Percentiles rank a stretch among this genome's conserved stretches.
These are phyloP conservation scores for Bacillus rossius DNA, from an alignment of 1,140 invertebrate genomes.

Conservation along the genomic window DNA sequence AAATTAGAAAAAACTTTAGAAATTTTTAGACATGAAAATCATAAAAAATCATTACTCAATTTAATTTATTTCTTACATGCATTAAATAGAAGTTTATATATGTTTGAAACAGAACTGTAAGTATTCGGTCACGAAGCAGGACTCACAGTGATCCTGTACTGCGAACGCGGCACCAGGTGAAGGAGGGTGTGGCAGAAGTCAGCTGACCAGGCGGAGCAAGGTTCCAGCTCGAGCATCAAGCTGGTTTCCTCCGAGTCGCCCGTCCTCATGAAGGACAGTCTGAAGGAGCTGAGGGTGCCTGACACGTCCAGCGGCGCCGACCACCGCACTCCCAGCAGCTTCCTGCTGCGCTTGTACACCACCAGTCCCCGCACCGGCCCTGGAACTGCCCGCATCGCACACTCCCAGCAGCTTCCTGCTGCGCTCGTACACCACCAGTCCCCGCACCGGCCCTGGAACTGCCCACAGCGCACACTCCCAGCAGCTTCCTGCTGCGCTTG, in stretches of 20 bases:
- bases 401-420: too few species aligned
- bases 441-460: too few species aligned
- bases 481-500: too few species aligned
- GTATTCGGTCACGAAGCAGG: not conserved
- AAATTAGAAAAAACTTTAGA: too few species aligned
- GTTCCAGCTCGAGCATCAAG: not conserved
- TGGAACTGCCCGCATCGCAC: slow-evolving; percentile 10
- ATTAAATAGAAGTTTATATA: too few species aligned
- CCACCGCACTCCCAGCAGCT: slow-evolving; percentile 15
- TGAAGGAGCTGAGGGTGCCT: slow-evolving; percentile 7
- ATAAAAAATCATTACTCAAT: too few species aligned
- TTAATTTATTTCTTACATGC: too few species aligned
- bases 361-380: slow-evolving; percentile 8
- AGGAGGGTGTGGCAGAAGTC: slow-evolving; percentile 9
- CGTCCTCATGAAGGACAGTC: not conserved
- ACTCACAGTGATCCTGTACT: slow-evolving; percentile 9
- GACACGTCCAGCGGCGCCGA: not conserved
- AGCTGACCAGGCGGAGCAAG: slow-evolving; percentile 7
- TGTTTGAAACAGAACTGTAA: too few species aligned
- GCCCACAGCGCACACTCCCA: too few species aligned
- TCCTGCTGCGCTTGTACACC: slow-evolving; percentile 14
- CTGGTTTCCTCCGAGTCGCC: not conserved
- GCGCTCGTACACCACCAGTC: too few species aligned
- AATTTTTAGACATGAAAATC: too few species aligned
- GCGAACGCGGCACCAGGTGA: not conserved